A percentile compares a stretch with the other conserved stretches of the same genome.
These are phyloP conservation scores for Dicerorhinus sumatrensis DNA, from an alignment of 2,113 vertebrate species.

Conservation along the genomic window DNA sequence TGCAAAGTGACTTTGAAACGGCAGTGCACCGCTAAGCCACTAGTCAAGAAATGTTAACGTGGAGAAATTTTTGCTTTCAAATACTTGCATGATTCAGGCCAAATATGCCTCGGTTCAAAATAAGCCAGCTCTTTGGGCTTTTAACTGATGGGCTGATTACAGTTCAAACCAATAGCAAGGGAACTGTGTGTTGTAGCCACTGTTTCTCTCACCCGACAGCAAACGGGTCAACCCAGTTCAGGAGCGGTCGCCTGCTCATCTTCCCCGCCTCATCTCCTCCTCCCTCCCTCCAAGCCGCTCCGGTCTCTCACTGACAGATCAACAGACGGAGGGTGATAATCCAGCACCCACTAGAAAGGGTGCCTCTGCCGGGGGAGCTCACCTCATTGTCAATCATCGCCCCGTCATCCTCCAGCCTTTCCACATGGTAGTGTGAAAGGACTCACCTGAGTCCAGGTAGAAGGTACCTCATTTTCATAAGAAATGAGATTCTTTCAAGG, in stretches of 20 bases:
- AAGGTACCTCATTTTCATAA: neutral
- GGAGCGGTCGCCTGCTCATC: neutral
- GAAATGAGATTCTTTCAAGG: neutral
- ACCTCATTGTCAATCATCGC: fast-evolving
- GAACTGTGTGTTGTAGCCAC: neutral
- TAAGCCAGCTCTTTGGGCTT: neutral
- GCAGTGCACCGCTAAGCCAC: neutral
- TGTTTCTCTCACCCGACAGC: neutral
- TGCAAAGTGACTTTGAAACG: neutral
- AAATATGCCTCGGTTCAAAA: neutral
- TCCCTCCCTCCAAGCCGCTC: fast-evolving
- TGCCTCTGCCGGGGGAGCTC: neutral
- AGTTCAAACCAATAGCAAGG: neutral
- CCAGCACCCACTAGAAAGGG: neutral
- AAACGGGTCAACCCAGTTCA: neutral
- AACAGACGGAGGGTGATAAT: neutral
- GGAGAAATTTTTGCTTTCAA: neutral
- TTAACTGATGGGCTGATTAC: neutral
- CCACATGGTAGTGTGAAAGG: neutral
- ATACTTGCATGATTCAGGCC: neutral
- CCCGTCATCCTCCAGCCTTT: neutral
- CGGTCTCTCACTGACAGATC: neutral
- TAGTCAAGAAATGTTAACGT: neutral
- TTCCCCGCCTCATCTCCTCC: neutral
- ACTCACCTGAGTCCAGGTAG: neutral